Percentiles rank a stretch among this genome's conserved stretches.
Conservation (phyloP, 2,113 vertebrate species). For the Psilopsiagon aymara region DNA sequence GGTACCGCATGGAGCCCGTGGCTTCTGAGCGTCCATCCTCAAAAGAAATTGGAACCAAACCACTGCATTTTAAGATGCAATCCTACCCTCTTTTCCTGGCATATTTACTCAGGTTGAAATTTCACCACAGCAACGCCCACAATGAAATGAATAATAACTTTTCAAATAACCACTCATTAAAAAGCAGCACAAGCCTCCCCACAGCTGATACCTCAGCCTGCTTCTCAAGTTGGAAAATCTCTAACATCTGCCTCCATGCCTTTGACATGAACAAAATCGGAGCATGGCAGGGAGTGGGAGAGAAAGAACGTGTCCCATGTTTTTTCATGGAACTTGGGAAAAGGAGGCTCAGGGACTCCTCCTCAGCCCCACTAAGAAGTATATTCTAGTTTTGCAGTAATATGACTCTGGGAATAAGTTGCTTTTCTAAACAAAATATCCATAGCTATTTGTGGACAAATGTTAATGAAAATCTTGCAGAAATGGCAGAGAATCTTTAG, state of each 20-base stretch:
- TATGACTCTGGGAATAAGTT: neutral
- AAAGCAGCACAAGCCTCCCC: neutral
- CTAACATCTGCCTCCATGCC: neutral
- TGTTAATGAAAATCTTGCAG: neutral
- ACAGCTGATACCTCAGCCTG: neutral
- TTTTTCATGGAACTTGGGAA: neutral
- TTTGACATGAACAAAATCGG: neutral
- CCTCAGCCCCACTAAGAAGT: neutral
- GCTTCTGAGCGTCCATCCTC: neutral
- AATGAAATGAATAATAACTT: neutral
- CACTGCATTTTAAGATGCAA: neutral
- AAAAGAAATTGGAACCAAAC: neutral
- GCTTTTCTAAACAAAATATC: neutral
- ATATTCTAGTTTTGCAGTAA: neutral
- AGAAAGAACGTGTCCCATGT: neutral
- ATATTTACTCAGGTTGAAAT: neutral
- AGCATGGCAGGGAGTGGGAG: neutral
- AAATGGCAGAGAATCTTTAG: neutral
- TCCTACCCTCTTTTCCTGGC: neutral
- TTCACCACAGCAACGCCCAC: neutral
- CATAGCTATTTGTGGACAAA: neutral
- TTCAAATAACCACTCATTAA: neutral
- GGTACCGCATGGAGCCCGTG: fast-evolving
- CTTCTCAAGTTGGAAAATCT: neutral
- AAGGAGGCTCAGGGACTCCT: neutral